Conservation (phyloP, 1,140 invertebrate species). For the Drosophila bifasciata region DNA sequence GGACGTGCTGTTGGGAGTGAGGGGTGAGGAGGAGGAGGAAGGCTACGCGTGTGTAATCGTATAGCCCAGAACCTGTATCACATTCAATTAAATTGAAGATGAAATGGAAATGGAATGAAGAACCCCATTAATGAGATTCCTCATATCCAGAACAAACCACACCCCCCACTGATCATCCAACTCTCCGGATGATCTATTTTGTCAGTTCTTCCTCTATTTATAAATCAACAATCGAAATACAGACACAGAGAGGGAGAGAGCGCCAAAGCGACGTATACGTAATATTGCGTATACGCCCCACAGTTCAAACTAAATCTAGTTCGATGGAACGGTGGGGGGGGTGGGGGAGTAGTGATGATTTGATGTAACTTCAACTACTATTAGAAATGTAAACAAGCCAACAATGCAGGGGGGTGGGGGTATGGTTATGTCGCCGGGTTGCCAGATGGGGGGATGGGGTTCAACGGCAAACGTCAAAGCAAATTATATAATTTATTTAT, state of each 20-base stretch:
- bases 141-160: no score
- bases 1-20: not conserved
- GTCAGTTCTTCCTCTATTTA: conserved; percentile 48
- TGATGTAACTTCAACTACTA: conserved; percentile 48
- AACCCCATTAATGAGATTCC: not conserved
- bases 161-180: conserved; percentile 16
- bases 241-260: not conserved
- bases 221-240: conserved; percentile 21
- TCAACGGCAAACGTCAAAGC: conserved; percentile 55
- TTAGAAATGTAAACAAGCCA: conserved; percentile 50
- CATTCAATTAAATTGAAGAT: conserved; percentile 13
- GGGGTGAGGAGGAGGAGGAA: no score
- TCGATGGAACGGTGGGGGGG: not conserved
- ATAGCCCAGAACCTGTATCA: conserved; percentile 18
- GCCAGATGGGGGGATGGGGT: not conserved
- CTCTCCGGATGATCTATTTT: conserved; percentile 41
- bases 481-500: conserved; percentile 80
- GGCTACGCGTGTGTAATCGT: conserved; percentile 4
- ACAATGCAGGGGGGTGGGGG: not conserved
- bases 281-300: conserved; percentile 56
- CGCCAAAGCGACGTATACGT: conserved; percentile 43
- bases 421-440: not conserved
- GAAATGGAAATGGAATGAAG: not conserved
- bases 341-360: no score
- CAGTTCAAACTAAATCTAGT: conserved; percentile 19